A percentile compares a stretch with the other conserved stretches of the same genome.
Conservation (phyloP, 2,888 invertebrate species). For the Morpho deidamia region DNA sequence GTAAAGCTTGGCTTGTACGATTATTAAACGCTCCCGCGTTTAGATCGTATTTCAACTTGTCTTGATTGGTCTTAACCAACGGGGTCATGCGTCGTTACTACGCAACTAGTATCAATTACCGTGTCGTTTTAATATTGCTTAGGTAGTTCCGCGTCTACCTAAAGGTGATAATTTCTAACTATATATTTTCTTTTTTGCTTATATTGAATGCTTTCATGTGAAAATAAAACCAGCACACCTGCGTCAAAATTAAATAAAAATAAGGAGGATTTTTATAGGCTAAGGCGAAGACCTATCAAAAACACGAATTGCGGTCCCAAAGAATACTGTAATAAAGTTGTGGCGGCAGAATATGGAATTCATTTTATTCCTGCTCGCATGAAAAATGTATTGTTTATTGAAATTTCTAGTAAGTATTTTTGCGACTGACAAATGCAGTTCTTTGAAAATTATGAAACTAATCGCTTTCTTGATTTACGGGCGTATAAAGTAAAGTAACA, state of each 20-base stretch:
- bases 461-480: no score
- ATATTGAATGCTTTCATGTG: background rate
- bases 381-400: conserved; percentile 28
- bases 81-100: no score
- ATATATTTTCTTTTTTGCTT: no score
- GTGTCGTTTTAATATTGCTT: no score
- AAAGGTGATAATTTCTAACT: no score
- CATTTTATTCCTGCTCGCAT: conserved; percentile 26
- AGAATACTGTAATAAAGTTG: conserved; percentile 27
- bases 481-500: no score
- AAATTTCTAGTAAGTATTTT: conserved; percentile 24
- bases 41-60: no score
- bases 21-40: no score
- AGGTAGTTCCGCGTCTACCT: no score
- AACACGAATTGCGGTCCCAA: conserved; percentile 10
- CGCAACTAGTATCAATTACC: no score
- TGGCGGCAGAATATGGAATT: conserved; percentile 25
- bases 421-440: conserved; percentile 18
- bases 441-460: conserved; percentile 3
- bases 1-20: no score
- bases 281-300: conserved; percentile 17
- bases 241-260: conserved; percentile 14
- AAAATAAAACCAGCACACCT: conserved; percentile 6
- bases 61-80: no score
- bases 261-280: conserved; percentile 11